Base-by-base conservation (phyloP, 2,888 invertebrate genomes). In the Nymphalis urticae region DNA sequence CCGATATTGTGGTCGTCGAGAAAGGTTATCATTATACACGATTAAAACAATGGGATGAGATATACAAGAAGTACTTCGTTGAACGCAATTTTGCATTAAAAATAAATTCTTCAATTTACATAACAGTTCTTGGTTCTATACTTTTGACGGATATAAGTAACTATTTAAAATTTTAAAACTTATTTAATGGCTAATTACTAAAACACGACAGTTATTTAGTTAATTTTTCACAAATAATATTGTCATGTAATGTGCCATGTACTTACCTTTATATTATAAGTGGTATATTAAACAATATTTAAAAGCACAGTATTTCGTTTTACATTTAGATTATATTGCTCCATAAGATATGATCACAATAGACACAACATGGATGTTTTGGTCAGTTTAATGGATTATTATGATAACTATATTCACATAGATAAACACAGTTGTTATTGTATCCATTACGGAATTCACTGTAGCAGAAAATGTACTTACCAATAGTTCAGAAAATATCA, bases 21-120 rank as follows among this genome's bases (percentile, higher is more conserved):
- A 76, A 62, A 10, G 88, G 88, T 2, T 51, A 87, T 10, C 86
- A 89, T 73, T 59, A 76, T 48, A 75, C 80, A 6, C 82, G 90
- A 0, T 73, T 89, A 65, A 68, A 71, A 5, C 75, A 88, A 6
- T 90, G 90, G 90, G 83, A 83, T 1, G 78, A 82, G 4, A 79
- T 90, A 19, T 90, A 90, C 75, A 63, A 80, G n/a, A 72, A 82
- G 1, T 77, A 88, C 76, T 90, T 83, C 71, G 76, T 89, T 51
- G 89, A 89, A 10, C 76, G 68, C 32, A 87, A 76, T 72, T 13
- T 66, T 0, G 75, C 72, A 1, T 50, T 56, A 9, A 42, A 47
- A 7, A 42, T 74, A 1, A 74, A 75, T 48, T 73, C 67, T 9
- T 64, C 60, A 24, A 59, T 63, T 48, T 73, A 61, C 51, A 64